Percentiles rank a stretch among this genome's conserved stretches.
phyloP scores from a whole-genome alignment of 2,888 invertebrate species.

The Clunio marinus region DNA sequence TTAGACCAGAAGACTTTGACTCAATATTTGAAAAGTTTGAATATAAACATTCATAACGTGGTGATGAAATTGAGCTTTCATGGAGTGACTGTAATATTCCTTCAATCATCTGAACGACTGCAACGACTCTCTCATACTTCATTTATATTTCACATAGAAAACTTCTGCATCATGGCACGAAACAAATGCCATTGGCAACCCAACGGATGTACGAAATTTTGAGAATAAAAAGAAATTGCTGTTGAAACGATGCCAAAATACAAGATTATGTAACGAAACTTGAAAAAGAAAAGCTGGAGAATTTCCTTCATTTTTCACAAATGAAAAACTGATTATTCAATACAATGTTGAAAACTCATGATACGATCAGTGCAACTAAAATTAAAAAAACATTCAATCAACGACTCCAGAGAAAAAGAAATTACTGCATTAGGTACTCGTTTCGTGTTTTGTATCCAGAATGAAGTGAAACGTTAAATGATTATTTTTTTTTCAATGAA shows the following conservation, averaged over 20 bases:
- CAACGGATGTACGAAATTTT: neutral
- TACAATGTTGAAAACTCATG: slow-evolving; percentile 22
- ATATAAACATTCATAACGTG: neutral
- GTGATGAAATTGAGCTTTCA: slow-evolving; percentile 31
- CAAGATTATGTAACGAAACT: slow-evolving; percentile 21
- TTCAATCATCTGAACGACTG: neutral
- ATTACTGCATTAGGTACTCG: too few relatives aligned
- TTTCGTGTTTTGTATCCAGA: too few relatives aligned
- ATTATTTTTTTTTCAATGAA: too few relatives aligned
- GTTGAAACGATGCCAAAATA: slow-evolving; percentile 33
- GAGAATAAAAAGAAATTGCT: slow-evolving; percentile 15
- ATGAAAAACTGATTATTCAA: slow-evolving; percentile 31
- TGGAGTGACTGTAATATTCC: neutral
- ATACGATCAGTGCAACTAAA: too few relatives aligned
- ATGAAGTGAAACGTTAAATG: too few relatives aligned
- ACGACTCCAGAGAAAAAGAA: too few relatives aligned
- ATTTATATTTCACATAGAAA: slow-evolving; percentile 29
- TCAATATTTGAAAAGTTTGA: neutral
- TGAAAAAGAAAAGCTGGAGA: neutral
- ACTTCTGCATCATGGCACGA: slow-evolving; percentile 10
- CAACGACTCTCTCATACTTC: slow-evolving; percentile 1
- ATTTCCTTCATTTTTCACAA: slow-evolving; percentile 14
- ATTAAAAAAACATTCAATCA: too few relatives aligned
- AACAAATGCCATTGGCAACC: neutral
- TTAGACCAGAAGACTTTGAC: neutral